Conservation (phyloP, 92 coral and sea anemone species). For the Zoanthus gigantus region DNA sequence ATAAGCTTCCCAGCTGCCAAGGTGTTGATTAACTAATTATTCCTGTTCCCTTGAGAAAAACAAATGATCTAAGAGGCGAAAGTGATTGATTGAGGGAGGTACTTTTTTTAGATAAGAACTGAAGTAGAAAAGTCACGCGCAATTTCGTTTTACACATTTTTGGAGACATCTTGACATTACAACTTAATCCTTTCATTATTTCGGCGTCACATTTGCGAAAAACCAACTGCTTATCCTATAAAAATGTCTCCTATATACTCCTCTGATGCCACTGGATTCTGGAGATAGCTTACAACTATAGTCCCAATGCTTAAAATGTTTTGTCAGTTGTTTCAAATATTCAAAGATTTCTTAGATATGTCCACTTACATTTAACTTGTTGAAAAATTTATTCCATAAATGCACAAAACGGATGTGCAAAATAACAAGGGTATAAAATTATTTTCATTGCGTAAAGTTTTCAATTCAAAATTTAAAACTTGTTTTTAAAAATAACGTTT, state of each 20-base stretch:
- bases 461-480: too few relatives aligned
- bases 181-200: neutral
- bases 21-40: neutral
- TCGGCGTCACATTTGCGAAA: conserved; percentile 1
- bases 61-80: neutral
- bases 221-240: neutral
- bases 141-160: conserved; percentile 17
- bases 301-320: too few relatives aligned
- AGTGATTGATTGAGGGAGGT: conserved; percentile 37
- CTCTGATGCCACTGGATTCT: too few relatives aligned
- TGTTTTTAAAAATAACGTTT: too few relatives aligned
- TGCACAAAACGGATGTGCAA: too few relatives aligned
- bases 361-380: too few relatives aligned
- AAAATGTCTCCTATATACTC: neutral
- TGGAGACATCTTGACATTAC: conserved; percentile 3
- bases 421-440: too few relatives aligned
- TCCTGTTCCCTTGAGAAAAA: neutral
- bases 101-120: neutral
- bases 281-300: too few relatives aligned
- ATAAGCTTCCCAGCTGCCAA: conserved; percentile 12
- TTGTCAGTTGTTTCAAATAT: too few relatives aligned
- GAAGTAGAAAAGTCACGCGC: neutral
- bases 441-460: too few relatives aligned
- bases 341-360: too few relatives aligned
- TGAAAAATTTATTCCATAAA: too few relatives aligned